Base-by-base conservation (phyloP, 2,888 invertebrate genomes). In the Plebejus argus region DNA sequence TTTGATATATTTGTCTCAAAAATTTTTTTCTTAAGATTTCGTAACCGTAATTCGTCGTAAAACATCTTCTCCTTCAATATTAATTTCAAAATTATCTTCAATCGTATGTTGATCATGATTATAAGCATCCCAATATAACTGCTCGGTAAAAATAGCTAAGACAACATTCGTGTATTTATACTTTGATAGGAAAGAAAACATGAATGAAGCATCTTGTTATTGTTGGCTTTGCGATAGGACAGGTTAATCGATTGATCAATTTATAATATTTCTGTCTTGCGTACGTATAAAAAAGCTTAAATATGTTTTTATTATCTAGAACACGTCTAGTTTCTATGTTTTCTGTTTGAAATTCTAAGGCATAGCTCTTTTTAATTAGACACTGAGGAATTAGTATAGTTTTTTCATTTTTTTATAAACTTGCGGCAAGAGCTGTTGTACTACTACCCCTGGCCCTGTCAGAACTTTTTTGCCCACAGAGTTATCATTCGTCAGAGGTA, bases 131-230 rank as follows among this genome's bases (percentile, higher is more conserved):
- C 23, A 20, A 61, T 61, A 61, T 61, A 61, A 61, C 23, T 61
- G 23, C 23, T 61, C 23, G 23, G 23, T 61, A 61, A 61, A 61
- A 61, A 61, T 61, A 61, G 20, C 20, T 58, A 58, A 20, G 20
- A 7, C 56, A 56, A 56, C 56, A 56, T 56, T 56, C 15, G 5
- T 53, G 53, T 58, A n/a, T 58, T 58, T 58, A 58, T 7, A 58
- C 58, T 58, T 58, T 20, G 7, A 58, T 58, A 58, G 61, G 10
- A 61, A 61, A 61, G 8, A 61, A 61, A 61, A 61, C 61, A 61
- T 61, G 61, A 61, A 61, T 61, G 61, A 23, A 61, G 61, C 61
- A 10, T 61, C 61, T 61, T 61, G 61, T 61, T 61, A 61, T 61
- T 61, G 1, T 61, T 61, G 61, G 61, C 61, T 61, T 10, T 20